Evolutionary conservation across 2,888 invertebrate genomes (phyloP).

Genomic region (Catocala sponsa): DNA sequence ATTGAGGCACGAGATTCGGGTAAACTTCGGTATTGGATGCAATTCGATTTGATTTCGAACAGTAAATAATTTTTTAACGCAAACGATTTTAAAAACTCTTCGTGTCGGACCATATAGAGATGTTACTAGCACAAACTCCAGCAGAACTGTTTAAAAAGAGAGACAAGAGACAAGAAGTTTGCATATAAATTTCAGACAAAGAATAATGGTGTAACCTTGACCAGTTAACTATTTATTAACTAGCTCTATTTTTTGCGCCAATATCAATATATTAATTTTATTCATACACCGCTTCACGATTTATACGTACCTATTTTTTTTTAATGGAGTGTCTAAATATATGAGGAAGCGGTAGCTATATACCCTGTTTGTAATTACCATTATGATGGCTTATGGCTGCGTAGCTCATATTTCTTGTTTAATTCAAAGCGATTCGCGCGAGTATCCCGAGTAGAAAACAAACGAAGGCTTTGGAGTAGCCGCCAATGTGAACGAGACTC

Average conservation of each 20-base stretch:
- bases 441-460: conserved; percentile 33
- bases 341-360: conserved; percentile 31
- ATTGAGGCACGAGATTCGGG: background rate
- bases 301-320: conserved; percentile 16
- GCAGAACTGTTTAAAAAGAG: too few relatives aligned
- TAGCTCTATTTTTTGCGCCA: conserved; percentile 11
- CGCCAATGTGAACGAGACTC: conserved; percentile 30
- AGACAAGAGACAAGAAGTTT: background rate
- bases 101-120: too few relatives aligned
- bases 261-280: conserved; percentile 15
- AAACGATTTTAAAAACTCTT: too few relatives aligned
- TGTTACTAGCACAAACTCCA: too few relatives aligned
- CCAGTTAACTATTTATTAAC: background rate
- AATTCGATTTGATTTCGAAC: too few relatives aligned
- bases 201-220: conserved; percentile 8
- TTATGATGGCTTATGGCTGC: conserved; percentile 19
- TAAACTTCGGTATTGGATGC: too few relatives aligned
- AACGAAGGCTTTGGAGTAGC: conserved; percentile 40
- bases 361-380: conserved; percentile 18
- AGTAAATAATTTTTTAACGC: too few relatives aligned
- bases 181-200: background rate
- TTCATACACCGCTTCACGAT: conserved; percentile 16
- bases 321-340: conserved; percentile 17
- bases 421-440: conserved; percentile 34
- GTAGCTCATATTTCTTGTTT: background rate